A percentile compares a stretch with the other conserved stretches of the same genome.
phyloP scores from a whole-genome alignment of 1,140 invertebrate species.

The Antheraea pernyi region DNA sequence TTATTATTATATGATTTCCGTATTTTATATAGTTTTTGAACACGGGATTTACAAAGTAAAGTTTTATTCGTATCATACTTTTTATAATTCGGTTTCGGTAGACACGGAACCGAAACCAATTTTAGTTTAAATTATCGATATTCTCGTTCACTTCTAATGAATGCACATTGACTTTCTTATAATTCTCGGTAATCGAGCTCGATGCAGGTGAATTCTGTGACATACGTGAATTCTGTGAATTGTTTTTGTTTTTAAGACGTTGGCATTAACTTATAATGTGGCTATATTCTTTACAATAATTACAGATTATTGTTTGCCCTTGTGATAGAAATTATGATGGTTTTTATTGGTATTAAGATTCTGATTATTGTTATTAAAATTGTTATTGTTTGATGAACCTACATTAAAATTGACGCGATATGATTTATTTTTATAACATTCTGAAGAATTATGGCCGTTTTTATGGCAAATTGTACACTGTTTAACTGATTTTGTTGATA shows the following conservation, averaged over 20 bases:
- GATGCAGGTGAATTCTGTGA: background rate
- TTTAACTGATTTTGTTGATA: slow-evolving; percentile 10
- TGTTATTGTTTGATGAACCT: background rate
- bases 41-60: background rate
- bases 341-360: slow-evolving; percentile 4
- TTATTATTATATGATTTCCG: background rate
- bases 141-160: background rate
- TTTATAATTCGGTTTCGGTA: slow-evolving; percentile 16
- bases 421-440: slow-evolving; percentile 17
- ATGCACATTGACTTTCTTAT: no score
- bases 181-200: background rate
- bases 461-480: slow-evolving; percentile 10
- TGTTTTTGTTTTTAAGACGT: slow-evolving; percentile 27
- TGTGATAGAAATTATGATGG: no score
- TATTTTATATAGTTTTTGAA: background rate
- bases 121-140: background rate
- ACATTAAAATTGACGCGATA: slow-evolving; percentile 8
- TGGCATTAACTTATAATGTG: slow-evolving; percentile 28
- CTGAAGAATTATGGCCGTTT: slow-evolving; percentile 11
- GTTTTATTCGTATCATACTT: slow-evolving; percentile 13
- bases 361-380: slow-evolving; percentile 14
- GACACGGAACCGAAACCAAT: slow-evolving; percentile 24
- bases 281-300: slow-evolving; percentile 28
- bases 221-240: background rate
- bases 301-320: background rate